These are phyloP conservation scores for Microtus pennsylvanicus DNA, from an alignment of 2,113 vertebrate genomes.

Conservation along the genomic window DNA sequence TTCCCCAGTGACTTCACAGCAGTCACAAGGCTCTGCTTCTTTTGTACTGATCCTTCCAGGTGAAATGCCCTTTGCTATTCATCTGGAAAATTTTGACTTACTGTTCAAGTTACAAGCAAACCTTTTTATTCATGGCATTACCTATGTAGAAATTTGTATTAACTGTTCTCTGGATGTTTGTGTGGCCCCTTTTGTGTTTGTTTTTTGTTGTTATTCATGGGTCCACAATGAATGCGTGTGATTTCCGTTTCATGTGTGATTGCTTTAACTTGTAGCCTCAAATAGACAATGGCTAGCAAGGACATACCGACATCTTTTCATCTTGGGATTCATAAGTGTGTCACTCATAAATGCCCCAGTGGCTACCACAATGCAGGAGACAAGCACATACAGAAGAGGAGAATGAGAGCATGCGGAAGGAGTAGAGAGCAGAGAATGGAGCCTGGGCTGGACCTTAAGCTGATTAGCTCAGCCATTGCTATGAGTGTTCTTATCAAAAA, in stretches of 20 bases:
- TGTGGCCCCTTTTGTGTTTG: neutral
- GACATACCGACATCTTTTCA: neutral
- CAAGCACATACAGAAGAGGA: neutral
- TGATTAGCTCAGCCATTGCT: neutral
- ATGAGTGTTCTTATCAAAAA: neutral
- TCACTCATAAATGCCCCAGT: neutral
- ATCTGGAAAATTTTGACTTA: neutral
- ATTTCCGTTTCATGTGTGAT: neutral
- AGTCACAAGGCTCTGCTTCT: neutral
- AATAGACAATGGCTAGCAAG: neutral
- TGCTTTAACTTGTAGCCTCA: neutral
- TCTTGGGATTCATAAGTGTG: neutral
- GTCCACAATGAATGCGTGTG: neutral
- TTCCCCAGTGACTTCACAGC: neutral
- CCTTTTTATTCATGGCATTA: neutral
- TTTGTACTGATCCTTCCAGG: neutral
- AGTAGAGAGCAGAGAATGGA: neutral
- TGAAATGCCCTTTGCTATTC: neutral
- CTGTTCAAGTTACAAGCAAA: neutral
- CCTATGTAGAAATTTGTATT: slow-evolving; percentile 8
- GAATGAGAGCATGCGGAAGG: neutral
- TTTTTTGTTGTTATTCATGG: neutral
- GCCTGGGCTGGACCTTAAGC: neutral
- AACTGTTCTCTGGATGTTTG: neutral
- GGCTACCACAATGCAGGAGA: neutral